phyloP scores from a whole-genome alignment of 2,797 vertebrate species.

The Coregonus ussuriensis region DNA sequence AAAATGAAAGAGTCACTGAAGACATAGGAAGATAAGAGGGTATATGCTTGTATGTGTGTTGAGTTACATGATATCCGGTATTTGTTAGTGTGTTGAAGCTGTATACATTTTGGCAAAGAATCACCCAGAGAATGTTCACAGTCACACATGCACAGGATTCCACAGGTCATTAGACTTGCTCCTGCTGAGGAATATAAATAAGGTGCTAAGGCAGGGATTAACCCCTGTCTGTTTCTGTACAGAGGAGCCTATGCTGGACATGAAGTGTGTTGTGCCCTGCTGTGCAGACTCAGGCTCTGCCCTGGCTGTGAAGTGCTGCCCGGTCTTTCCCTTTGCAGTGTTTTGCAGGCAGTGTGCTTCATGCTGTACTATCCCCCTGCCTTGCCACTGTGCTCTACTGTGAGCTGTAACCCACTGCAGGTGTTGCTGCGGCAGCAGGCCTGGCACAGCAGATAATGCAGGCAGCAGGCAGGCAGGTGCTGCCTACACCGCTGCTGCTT shows the following conservation, averaged over 20 bases:
- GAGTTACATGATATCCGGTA: neutral
- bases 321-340: neutral
- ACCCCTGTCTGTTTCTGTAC: conserved; percentile 12
- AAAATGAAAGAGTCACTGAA: neutral
- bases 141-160: conserved; percentile 24
- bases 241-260: conserved; percentile 29
- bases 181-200: conserved; percentile 57
- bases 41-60: neutral
- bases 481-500: neutral
- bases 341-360: too few species aligned
- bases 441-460: conserved; percentile 50
- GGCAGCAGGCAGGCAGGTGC: conserved; percentile 6
- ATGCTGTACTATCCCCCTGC: too few species aligned
- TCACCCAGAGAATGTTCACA: conserved; percentile 3
- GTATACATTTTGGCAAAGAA: too few species aligned
- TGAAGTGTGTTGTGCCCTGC: conserved; percentile 18
- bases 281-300: conserved; percentile 19
- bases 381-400: conserved; percentile 22
- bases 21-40: neutral
- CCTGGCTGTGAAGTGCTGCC: conserved; percentile 32
- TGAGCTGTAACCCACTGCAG: conserved; percentile 31
- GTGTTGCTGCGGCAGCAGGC: conserved; percentile 54
- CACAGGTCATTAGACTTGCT: conserved; percentile 53
- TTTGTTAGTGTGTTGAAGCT: too few species aligned
- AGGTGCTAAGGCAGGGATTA: conserved; percentile 53